phyloP scores from a whole-genome alignment of 1,140 invertebrate genomes.

The Cotesia chilonis region DNA sequence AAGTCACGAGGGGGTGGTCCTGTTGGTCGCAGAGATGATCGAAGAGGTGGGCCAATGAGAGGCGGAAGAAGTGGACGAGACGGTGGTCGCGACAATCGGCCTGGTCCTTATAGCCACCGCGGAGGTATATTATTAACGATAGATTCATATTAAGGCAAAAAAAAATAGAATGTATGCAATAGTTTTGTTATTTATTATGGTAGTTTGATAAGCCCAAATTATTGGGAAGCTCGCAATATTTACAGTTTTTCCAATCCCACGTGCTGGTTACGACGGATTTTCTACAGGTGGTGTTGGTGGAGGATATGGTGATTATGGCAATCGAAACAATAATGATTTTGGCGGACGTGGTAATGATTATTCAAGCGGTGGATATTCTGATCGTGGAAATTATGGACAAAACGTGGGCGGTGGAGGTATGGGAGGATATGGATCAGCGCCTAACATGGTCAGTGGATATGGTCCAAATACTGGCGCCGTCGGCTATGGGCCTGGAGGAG shows the following conservation, averaged over 20 bases:
- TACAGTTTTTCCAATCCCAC: slow-evolving; percentile 59
- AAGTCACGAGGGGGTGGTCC: slow-evolving; percentile 59
- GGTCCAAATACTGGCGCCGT: slow-evolving; percentile 57
- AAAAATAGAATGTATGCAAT: neutral
- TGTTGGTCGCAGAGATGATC: slow-evolving; percentile 52
- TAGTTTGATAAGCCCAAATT: neutral
- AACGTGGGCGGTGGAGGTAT: slow-evolving; percentile 57
- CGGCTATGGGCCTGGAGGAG: slow-evolving; percentile 58
- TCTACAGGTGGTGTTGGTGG: slow-evolving; percentile 57
- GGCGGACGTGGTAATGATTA: slow-evolving; percentile 49
- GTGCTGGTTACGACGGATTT: slow-evolving; percentile 59
- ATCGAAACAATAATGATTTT: slow-evolving; percentile 54
- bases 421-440: slow-evolving; percentile 59
- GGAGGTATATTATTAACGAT: slow-evolving; percentile 51
- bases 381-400: slow-evolving; percentile 60
- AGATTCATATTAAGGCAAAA: slow-evolving; percentile 3
- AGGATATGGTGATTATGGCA: slow-evolving; percentile 59
- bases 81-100: slow-evolving; percentile 55
- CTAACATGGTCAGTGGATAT: slow-evolving; percentile 59
- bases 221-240: slow-evolving; percentile 38
- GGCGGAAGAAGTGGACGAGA: slow-evolving; percentile 38
- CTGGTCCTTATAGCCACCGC: slow-evolving; percentile 65
- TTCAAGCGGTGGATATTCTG: slow-evolving; percentile 54
- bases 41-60: slow-evolving; percentile 50
- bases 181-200: neutral